Evolutionary conservation across 2,888 invertebrate genomes (phyloP), one percentile per base, ranked within the genome.

Genomic region (Tholera decimalis): DNA sequence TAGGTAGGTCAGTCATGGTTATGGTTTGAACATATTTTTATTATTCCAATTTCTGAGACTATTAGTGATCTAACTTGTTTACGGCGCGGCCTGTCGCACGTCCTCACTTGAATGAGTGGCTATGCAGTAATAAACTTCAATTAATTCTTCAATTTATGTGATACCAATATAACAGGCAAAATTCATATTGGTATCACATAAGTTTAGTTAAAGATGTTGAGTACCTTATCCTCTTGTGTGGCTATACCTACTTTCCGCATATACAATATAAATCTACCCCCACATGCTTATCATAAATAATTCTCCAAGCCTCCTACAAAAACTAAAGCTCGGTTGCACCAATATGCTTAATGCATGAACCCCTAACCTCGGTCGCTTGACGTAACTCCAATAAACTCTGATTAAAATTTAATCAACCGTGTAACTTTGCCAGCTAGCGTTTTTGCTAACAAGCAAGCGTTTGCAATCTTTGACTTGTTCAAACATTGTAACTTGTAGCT

Each of bases 381-480:
- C 80, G 79, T 80, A 64, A 78, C 83, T 83, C 77, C 83, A 85
- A 88, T 89, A 85, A 88, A 85, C 79, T 84, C 83, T 87, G 89
- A 90, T 90, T 89, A 89, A 89, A 90, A 87, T 88, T 89, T 88
- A 89, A 89, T 89, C 90, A 89, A 88, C 83, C 85, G 82, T 85
- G 80, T 79, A 79, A 79, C 79, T 77, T 44, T 39, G 72, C 78
- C 75, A 58, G 65, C 73, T 64, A 80, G 85, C 86, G 83, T 85
- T 87, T 87, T 87, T 85, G 77, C 79, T 77, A 82, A 84, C 83
- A 80, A 80, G 63, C 69, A 20, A 57, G 41, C 57, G 63, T 54
- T n/a, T 80, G 80, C 75, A 78, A 58, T 77, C 72, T 75, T 72
- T 68, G 72, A 64, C 47, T 60, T 61, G 58, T 60, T 56, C 62